These are phyloP conservation scores for Bradypodion pumilum DNA, from an alignment of 2,797 vertebrate species.

Conservation along the genomic window DNA sequence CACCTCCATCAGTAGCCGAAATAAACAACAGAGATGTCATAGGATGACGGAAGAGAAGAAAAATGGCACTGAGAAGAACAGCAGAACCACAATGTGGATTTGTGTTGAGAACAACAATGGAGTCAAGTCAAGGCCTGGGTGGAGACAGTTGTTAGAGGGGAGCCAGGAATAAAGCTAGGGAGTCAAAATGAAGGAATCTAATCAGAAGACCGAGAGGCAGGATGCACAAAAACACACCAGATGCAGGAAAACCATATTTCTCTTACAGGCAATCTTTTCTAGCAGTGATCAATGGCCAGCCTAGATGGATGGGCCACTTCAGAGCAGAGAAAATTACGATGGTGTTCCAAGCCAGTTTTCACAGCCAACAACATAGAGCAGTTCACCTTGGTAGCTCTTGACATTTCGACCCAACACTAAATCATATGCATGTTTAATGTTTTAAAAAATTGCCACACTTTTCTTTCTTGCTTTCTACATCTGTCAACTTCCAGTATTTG, in stretches of 20 bases:
- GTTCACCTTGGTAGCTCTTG: background rate
- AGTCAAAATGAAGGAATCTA: background rate
- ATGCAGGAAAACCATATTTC: background rate
- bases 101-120: background rate
- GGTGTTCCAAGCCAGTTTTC: background rate
- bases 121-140: background rate
- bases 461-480: background rate
- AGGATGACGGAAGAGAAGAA: background rate
- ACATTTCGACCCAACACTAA: background rate
- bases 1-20: background rate
- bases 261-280: background rate
- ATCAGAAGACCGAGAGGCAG: background rate
- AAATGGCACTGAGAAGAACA: background rate
- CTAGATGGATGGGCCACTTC: background rate
- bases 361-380: background rate
- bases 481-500: background rate
- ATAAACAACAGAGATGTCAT: background rate
- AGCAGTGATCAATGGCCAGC: background rate
- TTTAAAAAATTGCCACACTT: background rate
- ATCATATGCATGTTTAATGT: background rate
- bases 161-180: background rate
- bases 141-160: background rate
- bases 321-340: background rate
- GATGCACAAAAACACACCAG: background rate
- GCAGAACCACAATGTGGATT: background rate